Conservation (phyloP, 1,140 invertebrate species). For the Sinella curviseta region DNA sequence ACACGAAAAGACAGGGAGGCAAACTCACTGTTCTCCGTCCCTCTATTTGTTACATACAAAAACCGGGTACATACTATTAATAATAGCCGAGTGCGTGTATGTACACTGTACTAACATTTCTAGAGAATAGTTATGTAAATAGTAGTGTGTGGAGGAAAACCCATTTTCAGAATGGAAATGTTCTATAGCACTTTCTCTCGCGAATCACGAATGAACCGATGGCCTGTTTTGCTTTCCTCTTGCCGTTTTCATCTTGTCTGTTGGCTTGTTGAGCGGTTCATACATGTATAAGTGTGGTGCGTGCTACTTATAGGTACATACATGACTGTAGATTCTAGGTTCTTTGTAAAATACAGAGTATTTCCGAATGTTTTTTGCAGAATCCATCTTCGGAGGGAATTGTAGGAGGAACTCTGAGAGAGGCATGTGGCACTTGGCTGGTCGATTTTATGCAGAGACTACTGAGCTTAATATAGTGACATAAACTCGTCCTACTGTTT, state of each 20-base stretch:
- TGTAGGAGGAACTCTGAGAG: neutral
- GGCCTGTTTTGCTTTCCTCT: neutral
- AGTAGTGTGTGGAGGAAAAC: neutral
- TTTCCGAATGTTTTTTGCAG: neutral
- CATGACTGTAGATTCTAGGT: no score
- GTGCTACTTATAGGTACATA: no score
- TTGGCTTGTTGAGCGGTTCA: neutral
- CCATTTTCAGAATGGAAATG: neutral
- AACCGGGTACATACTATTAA: no score
- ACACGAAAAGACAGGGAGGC: no score
- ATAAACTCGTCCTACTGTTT: no score
- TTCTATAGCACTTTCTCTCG: conserved; percentile 12
- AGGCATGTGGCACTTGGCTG: neutral
- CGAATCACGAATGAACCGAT: neutral
- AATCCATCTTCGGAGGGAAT: neutral
- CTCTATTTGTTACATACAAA: no score
- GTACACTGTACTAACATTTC: no score
- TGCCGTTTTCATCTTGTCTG: neutral
- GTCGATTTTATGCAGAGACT: neutral
- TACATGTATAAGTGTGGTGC: no score
- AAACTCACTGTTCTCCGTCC: no score
- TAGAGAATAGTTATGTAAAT: neutral
- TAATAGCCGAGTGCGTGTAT: no score
- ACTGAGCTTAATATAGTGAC: no score
- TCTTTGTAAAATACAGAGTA: neutral